Evolutionary conservation across 1,140 invertebrate genomes (phyloP).

Genomic region (Agraylea sexmaculata): DNA sequence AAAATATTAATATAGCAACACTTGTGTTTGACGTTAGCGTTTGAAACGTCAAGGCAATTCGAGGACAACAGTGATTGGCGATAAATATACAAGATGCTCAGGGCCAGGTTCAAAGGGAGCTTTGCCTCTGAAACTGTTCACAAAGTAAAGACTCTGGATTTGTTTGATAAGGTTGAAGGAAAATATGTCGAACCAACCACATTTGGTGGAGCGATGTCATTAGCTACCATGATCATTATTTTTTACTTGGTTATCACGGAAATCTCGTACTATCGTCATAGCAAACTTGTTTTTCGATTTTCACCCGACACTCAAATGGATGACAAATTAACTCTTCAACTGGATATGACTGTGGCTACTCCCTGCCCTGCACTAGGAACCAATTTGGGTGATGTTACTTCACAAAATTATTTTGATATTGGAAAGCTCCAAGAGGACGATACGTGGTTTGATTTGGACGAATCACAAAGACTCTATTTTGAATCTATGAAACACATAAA

Average conservation of each 20-base stretch:
- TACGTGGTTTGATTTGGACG: constrained; percentile 78
- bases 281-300: constrained; percentile 77
- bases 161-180: constrained; percentile 81
- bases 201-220: constrained; percentile 67
- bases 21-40: too few species aligned
- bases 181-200: constrained; percentile 70
- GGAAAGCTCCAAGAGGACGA: constrained; percentile 74
- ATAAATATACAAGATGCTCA: constrained; percentile 9
- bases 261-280: constrained; percentile 71
- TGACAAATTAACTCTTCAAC: constrained; percentile 80
- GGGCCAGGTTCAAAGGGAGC: too few species aligned
- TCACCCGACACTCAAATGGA: constrained; percentile 80
- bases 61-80: constrained; percentile 6
- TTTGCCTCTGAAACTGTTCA: too few species aligned
- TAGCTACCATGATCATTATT: too few species aligned
- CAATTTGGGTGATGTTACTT: constrained; percentile 87
- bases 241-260: constrained; percentile 72
- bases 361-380: constrained; percentile 80
- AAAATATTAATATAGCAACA: constrained; percentile 6
- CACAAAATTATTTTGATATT: constrained; percentile 76
- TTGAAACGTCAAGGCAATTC: too few species aligned
- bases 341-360: constrained; percentile 92
- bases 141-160: constrained; percentile 74
- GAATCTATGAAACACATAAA: constrained; percentile 72
- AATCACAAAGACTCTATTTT: constrained; percentile 65